Conservation (phyloP, 2,113 vertebrate genomes). For the Rhadina sibilatrix region DNA sequence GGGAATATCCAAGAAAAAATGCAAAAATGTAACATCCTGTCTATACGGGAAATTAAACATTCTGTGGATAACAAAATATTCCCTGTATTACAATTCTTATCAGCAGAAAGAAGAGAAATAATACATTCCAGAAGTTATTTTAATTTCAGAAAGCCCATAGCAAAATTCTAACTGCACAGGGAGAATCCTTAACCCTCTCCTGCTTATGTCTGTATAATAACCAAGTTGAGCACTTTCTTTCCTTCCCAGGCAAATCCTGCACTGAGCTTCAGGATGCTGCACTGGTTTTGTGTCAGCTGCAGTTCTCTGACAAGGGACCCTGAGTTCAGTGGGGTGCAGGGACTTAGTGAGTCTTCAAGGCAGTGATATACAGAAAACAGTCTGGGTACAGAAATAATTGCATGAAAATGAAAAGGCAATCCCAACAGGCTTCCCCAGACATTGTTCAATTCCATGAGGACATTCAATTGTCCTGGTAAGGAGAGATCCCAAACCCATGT, state of each 20-base stretch:
- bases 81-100: neutral
- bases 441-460: neutral
- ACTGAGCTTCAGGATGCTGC: neutral
- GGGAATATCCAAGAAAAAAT: neutral
- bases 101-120: neutral
- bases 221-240: neutral
- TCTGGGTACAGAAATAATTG: neutral
- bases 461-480: neutral
- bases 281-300: neutral
- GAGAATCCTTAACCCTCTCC: neutral
- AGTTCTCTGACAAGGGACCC: neutral
- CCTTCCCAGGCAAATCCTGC: neutral
- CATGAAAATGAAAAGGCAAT: neutral
- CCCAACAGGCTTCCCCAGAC: neutral
- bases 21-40: neutral
- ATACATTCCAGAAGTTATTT: neutral
- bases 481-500: neutral
- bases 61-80: neutral
- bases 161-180: neutral
- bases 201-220: neutral
- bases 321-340: neutral
- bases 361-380: neutral
- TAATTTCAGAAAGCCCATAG: neutral
- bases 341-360: neutral
- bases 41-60: neutral